A percentile compares a stretch with the other conserved stretches of the same genome.
Conservation (phyloP, 2,113 vertebrate genomes). For the Lepus americanus region DNA sequence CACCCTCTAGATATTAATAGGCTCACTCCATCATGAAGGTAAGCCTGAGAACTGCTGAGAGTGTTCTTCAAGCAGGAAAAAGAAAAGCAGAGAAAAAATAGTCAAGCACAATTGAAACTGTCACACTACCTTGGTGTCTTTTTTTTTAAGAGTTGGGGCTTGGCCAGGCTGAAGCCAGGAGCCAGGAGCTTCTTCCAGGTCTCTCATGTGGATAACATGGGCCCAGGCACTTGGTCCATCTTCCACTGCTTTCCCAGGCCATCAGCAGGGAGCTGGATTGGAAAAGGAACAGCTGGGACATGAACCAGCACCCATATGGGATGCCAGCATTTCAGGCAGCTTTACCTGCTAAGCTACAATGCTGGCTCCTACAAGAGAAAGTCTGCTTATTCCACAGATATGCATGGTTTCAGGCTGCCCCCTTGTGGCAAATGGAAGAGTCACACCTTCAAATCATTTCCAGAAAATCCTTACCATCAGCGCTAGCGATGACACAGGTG, state of each 20-base stretch:
- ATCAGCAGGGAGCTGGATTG: no score
- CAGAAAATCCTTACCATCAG: background rate
- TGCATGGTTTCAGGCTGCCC: constrained; percentile 63
- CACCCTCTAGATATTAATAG: background rate
- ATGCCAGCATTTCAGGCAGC: no score
- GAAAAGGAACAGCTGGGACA: no score
- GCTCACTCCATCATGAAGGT: background rate
- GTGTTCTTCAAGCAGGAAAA: background rate
- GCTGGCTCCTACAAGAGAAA: background rate
- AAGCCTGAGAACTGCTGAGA: background rate
- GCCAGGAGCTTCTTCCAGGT: no score
- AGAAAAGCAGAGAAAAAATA: background rate
- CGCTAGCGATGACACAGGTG: no score
- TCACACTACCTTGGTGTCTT: background rate
- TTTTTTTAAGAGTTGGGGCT: background rate
- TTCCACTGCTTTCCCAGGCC: no score
- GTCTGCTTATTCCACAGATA: background rate
- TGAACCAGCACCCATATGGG: no score
- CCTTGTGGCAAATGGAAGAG: background rate
- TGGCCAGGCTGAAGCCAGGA: no score
- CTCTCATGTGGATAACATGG: no score
- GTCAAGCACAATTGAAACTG: constrained; percentile 19
- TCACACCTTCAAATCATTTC: constrained; percentile 22
- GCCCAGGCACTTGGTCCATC: no score
- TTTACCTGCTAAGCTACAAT: no score